Evolutionary conservation across 2,797 vertebrate species (phyloP), one percentile per base, ranked within the genome.

Genomic region (Chrysocyon brachyurus): DNA sequence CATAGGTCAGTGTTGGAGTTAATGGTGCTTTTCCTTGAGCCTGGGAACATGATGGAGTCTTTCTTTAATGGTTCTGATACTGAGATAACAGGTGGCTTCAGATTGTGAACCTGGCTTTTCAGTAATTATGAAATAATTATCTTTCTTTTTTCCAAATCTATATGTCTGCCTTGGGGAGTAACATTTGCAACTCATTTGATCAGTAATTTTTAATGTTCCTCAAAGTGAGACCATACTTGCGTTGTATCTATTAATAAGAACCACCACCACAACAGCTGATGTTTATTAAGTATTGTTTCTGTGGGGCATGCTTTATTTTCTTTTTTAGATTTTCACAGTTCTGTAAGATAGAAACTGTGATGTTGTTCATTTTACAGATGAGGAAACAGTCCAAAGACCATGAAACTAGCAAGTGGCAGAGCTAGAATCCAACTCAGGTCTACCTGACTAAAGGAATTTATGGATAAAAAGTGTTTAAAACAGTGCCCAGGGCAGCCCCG

Each of bases 101-200:
- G 5, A 68, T 63, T 31, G 12, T 70, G 59, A 66, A 46, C 57
- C 75, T 94, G 40, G 33, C 26, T 89, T 86, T 63, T 79, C 33
- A 1, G 16, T 63, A 12, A 78, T 33, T 75, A 52, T 16, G 12
- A 57, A 66, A 36, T 72, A 54, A 31, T 85, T 85, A 12, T 52
- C 33, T 89, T 79, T 70, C 66, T 70, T 16, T 19, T 68, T 79
- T 36, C 63, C 22, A 86, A 46, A 61, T 81, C 21, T 78, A 26
- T 82, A 88, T 63, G 86, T 93, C 33, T 94, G 57, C 57, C 93
- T 78, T 33, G 31, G 16, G 70, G 28, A 87, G 6, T 91, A 87
- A 72, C 19, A 11, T 81, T 77, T 86, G 31, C 26, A 68, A 26
- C 63, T 75, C 64, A 16, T 83, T 77, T 46, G 63, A 33, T 85